phyloP scores from a whole-genome alignment of 2,888 invertebrate species.

The Melieria crassipennis region DNA sequence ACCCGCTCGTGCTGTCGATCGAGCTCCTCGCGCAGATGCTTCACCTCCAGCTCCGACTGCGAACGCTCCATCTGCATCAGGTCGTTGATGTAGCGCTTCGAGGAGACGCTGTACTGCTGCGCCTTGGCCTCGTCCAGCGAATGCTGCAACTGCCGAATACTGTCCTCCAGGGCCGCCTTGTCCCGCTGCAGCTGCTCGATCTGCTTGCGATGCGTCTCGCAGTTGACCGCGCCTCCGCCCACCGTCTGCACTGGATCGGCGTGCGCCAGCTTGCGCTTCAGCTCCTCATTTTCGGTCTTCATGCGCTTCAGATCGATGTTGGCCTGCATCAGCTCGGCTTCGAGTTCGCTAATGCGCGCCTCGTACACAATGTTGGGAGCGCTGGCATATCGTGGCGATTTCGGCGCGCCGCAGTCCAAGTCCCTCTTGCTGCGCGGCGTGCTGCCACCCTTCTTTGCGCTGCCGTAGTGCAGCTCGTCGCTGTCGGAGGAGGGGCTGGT shows the following conservation, averaged over 20 bases:
- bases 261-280: constrained; percentile 62
- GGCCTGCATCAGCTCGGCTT: constrained; percentile 82
- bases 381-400: constrained; percentile 68
- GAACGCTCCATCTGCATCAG: constrained; percentile 82
- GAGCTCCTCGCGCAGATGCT: constrained; percentile 80
- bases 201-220: constrained; percentile 74
- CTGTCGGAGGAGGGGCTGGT: constrained; percentile 70
- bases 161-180: constrained; percentile 75
- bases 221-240: constrained; percentile 51
- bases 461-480: constrained; percentile 57
- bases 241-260: constrained; percentile 46
- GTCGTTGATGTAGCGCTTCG: constrained; percentile 77
- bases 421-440: constrained; percentile 42
- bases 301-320: constrained; percentile 80
- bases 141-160: constrained; percentile 74
- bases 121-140: constrained; percentile 73
- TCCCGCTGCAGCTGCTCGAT: constrained; percentile 78
- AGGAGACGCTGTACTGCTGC: constrained; percentile 53
- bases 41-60: constrained; percentile 79
- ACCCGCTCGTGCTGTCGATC: constrained; percentile 80
- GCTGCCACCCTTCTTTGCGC: neutral
- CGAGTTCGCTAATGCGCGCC: constrained; percentile 84
- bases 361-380: constrained; percentile 86
- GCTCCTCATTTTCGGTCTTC: constrained; percentile 72
- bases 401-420: constrained; percentile 24